Conservation (phyloP, 2,113 vertebrate species). For the Rhabdomys dilectus region DNA sequence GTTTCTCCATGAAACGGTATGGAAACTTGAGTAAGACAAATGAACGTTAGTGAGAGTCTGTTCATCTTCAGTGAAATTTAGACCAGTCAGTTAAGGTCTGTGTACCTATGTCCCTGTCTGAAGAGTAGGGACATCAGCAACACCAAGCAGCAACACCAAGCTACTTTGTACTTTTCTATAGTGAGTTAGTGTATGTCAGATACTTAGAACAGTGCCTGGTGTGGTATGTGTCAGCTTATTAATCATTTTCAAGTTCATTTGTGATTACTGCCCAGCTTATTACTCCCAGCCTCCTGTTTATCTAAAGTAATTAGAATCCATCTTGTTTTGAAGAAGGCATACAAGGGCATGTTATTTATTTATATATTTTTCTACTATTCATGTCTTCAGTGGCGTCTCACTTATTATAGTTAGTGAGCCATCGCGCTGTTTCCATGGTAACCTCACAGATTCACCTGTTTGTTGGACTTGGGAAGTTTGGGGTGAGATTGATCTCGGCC, state of each 20-base stretch:
- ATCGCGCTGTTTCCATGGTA: constrained; percentile 19
- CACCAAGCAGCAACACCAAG: background rate
- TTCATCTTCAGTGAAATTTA: background rate
- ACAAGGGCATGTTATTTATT: background rate
- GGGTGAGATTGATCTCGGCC: background rate
- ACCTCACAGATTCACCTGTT: background rate
- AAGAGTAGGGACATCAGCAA: background rate
- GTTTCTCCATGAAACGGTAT: constrained; percentile 20
- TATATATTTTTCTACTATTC: background rate
- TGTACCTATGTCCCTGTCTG: background rate
- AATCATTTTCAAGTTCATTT: constrained; percentile 37
- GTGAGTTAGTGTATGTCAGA: background rate
- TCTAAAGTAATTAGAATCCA: constrained; percentile 22
- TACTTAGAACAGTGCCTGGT: background rate
- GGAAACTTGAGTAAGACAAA: background rate
- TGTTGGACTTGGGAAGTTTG: constrained; percentile 34
- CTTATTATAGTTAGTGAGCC: constrained; percentile 30
- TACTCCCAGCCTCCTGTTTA: background rate
- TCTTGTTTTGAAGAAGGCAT: constrained; percentile 10
- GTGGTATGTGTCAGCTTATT: background rate
- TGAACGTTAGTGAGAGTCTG: background rate
- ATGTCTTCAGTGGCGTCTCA: background rate
- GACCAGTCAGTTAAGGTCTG: background rate
- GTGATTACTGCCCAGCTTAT: background rate
- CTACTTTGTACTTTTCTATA: background rate